Base-by-base conservation (phyloP, 2,888 invertebrate species). In the Plutella xylostella region DNA sequence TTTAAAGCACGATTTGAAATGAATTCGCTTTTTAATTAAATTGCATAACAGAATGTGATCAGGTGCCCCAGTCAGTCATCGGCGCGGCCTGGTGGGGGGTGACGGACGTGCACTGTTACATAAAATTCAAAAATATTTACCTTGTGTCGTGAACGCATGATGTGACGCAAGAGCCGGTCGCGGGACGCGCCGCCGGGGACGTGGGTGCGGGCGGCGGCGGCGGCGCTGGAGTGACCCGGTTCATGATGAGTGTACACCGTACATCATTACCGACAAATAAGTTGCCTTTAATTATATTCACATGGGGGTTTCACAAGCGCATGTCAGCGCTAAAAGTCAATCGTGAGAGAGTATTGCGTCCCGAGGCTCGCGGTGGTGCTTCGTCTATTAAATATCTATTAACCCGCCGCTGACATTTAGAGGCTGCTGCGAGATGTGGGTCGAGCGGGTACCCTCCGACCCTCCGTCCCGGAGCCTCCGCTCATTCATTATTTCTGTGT, bases 371-470 rank as follows among this genome's bases (percentile, higher is more conserved):
- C 3, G 25, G 15, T 15, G 12, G 17, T 25, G n/a, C 49, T 51
- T 48, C 48, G 50, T 49, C 55, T 58, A 62, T 65, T 61, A 60
- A 63, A 64, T 59, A 58, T 58, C 57, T 58, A 65, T 63, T 61
- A 63, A 59, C 52, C 56, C 49, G 43, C 42, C 42, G 50, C 45
- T 58, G 62, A 50, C 56, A 60, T 61, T 61, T 59, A 51, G 42
- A 48, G 44, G 44, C 19, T 20, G 38, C 38, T 19, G 40, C 6
- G 34, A 21, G 31, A 42, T 42, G 25, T 21, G 33, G 42, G 42
- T 33, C 42, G 42, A 5, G 12, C 7, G 33, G 9, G 12, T 17
- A 22, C 22, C 39, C 39, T 39, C 18, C 39, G 22, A 7, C n/a
- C 14, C 18, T 18, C n/a, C 38, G 20, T 38, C 22, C 22, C 7